These are phyloP conservation scores for Acrocyrtus sp. DNA, from an alignment of 2,888 invertebrate species.

Conservation along the genomic window DNA sequence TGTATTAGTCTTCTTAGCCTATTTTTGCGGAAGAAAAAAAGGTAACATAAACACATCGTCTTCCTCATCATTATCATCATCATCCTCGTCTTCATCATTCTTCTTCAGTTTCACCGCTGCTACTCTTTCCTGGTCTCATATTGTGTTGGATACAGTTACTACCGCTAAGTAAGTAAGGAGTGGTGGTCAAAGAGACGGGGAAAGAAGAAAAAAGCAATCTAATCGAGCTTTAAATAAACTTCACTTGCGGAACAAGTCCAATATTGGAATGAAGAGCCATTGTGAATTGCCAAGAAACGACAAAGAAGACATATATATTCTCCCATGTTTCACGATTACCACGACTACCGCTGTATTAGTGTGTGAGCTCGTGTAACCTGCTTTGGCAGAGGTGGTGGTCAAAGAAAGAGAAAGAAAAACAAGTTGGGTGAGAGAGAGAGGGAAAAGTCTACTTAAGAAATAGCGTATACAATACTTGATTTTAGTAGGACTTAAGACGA, in stretches of 20 bases:
- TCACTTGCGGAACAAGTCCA: constrained; percentile 40
- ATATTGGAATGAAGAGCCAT: constrained; percentile 43
- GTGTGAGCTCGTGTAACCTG: constrained; percentile 3
- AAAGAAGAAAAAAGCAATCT: constrained; percentile 41
- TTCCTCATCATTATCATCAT: constrained; percentile 20
- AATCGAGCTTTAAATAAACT: constrained; percentile 52
- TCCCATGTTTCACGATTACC: constrained; percentile 20
- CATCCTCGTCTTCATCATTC: constrained; percentile 10
- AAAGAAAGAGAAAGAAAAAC: constrained; percentile 20
- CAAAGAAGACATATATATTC: constrained; percentile 29
- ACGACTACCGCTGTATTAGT: no score
- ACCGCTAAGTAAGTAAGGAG: no score
- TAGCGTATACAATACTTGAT: constrained; percentile 15
- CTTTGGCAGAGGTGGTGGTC: background rate
- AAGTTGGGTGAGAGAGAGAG: background rate
- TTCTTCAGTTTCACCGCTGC: background rate
- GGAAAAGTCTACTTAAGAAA: constrained; percentile 18
- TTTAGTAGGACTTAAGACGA: background rate
- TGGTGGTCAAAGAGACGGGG: background rate
- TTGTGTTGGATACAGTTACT: background rate
- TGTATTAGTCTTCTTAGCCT: no score
- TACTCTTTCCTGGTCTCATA: background rate
- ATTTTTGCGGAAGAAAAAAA: no score
- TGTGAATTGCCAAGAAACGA: constrained; percentile 38
- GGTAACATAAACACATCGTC: constrained; percentile 10